Evolutionary conservation across 92 coral and sea anemone genomes (phyloP).

Genomic region (Actinostola sp.): DNA sequence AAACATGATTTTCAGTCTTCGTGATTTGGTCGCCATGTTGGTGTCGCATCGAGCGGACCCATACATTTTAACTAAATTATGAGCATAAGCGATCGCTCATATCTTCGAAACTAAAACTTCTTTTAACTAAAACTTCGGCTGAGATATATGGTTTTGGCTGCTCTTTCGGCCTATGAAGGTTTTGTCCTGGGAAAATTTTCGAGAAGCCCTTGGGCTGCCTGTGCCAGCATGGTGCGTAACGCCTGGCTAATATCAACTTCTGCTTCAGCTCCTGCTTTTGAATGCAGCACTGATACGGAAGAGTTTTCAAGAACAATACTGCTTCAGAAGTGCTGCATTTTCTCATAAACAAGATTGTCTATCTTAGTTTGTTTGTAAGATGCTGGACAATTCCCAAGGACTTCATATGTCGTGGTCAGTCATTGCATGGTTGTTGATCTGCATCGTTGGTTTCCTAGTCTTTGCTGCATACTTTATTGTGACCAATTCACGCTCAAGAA

Average conservation of each 20-base stretch:
- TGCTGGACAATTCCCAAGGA: not conserved
- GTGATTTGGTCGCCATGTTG: too few species aligned
- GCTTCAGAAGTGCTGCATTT: too few species aligned
- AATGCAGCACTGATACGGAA: not conserved
- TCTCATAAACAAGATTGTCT: too few species aligned
- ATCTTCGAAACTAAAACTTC: too few species aligned
- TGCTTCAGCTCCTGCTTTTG: not conserved
- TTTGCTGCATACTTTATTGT: not conserved
- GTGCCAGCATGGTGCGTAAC: not conserved
- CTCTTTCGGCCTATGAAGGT: too few species aligned
- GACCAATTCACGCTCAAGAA: constrained; percentile 7
- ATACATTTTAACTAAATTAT: too few species aligned
- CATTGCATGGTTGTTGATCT: not conserved
- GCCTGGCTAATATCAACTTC: not conserved
- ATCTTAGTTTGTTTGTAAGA: not conserved
- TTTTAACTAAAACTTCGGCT: too few species aligned
- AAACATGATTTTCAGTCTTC: too few species aligned
- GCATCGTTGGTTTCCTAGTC: constrained; percentile 1
- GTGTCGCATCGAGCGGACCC: too few species aligned
- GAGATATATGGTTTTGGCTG: too few species aligned
- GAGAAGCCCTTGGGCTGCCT: not conserved
- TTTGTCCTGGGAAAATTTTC: not conserved
- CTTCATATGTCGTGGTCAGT: not conserved
- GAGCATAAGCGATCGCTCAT: too few species aligned
- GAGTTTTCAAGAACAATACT: too few species aligned